Conservation (phyloP, 2,888 invertebrate genomes). For the Drosophila austrosaltans region DNA sequence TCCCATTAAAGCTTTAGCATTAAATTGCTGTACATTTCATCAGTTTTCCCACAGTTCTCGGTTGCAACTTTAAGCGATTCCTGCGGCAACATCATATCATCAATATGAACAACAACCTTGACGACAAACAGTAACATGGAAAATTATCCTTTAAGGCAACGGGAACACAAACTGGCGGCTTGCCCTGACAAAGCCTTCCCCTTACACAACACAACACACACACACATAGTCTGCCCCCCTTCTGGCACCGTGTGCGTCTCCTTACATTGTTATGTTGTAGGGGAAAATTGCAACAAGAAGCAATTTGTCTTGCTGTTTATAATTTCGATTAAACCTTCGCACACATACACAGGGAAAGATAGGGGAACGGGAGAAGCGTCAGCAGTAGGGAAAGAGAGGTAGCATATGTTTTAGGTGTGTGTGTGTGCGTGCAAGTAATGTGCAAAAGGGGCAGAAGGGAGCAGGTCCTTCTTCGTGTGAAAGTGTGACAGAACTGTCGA, state of each 20-base stretch:
- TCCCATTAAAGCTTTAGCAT: neutral
- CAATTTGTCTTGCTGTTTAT: constrained; percentile 80
- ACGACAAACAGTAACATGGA: constrained; percentile 23
- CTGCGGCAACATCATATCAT: constrained; percentile 13
- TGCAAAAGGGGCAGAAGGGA: constrained; percentile 20
- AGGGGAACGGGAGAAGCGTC: constrained; percentile 3
- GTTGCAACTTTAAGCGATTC: constrained; percentile 1
- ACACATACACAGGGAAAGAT: constrained; percentile 27
- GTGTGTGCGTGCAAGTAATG: constrained; percentile 44
- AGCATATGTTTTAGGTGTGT: constrained; percentile 57
- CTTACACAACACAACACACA: neutral
- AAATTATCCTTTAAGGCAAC: constrained; percentile 22
- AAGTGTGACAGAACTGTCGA: constrained; percentile 53
- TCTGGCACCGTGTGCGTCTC: too few species aligned
- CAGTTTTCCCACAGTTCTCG: neutral
- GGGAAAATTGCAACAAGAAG: constrained; percentile 73
- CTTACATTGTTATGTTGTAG: constrained; percentile 19
- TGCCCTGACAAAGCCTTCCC: constrained; percentile 12
- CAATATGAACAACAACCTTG: constrained; percentile 16
- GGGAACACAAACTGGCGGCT: constrained; percentile 16
- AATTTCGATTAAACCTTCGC: constrained; percentile 81
- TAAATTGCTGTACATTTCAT: neutral
- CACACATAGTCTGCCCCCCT: neutral
- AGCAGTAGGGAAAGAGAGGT: constrained; percentile 20
- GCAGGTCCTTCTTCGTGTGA: constrained; percentile 33